Evolutionary conservation across 2,888 invertebrate species (phyloP), one percentile per base, ranked within the genome.

Genomic region (Andrena praecox): DNA sequence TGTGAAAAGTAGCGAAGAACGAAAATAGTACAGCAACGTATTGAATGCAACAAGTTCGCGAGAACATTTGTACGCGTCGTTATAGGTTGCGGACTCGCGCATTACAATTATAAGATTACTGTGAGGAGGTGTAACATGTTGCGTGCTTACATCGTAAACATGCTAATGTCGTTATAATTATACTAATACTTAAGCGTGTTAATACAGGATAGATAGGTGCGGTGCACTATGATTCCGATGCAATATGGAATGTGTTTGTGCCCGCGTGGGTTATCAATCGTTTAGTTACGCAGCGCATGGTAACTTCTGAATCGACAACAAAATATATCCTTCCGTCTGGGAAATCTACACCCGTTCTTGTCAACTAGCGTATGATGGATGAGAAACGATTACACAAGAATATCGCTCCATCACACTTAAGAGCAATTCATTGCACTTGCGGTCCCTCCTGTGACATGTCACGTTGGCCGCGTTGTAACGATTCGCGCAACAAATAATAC

Each of bases 331-430:
- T 83, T 83, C 73, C 74, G 75, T 86, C 84, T 89, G 88, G 87
- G 88, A 89, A 88, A 89, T 83, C 83, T 85, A 89, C 88, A 89
- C 77, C 77, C 77, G 87, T 62, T 64, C 72, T 31, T 75, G 85
- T 84, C 89, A 72, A 85, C 59, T 56, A 33, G n/a, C 67, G 59
- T 76, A 60, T 89, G 90, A 90, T 89, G 87, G 90, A 91, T 87
- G 91, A 79, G 85, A 66, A 88, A 86, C 77, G 89, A 82, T 89
- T 86, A 79, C 85, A 82, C 78, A 80, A 85, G 77, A 85, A 87
- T 76, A 78, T 74, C 89, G 80, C 72, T 89, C 85, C 79, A 80
- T 89, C 87, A 89, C 85, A 89, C 85, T 89, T 89, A 87, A 80
- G 80, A 87, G 86, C 80, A 87, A 89, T 87, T 84, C 84, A 80